These are phyloP conservation scores for Leptatherina wallacei DNA, from an alignment of 2,797 vertebrate species.

Conservation along the genomic window DNA sequence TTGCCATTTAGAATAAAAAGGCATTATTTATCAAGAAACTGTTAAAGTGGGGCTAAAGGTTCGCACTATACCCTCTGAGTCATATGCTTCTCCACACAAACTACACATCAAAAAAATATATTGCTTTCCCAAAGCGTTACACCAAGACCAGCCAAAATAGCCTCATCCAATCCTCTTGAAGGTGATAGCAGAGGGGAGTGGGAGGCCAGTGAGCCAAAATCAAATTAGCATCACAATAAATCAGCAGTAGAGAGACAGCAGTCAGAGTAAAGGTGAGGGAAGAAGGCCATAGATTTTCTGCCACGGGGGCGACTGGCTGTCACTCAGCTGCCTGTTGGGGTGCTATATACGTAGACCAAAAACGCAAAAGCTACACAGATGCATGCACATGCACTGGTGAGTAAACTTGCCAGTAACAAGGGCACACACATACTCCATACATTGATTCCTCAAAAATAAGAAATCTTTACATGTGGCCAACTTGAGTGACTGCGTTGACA, in stretches of 20 bases:
- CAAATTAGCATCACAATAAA: slow-evolving; percentile 81
- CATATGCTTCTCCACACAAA: background rate
- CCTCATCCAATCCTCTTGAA: slow-evolving; percentile 42
- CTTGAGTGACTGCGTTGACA: slow-evolving; percentile 54
- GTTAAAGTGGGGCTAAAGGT: background rate
- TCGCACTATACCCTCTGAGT: background rate
- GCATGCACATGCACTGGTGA: background rate
- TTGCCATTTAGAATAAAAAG: background rate
- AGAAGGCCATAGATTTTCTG: slow-evolving; percentile 79
- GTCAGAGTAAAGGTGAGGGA: slow-evolving; percentile 73
- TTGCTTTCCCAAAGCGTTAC: slow-evolving; percentile 6
- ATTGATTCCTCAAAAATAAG: slow-evolving; percentile 62
- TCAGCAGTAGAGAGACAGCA: slow-evolving; percentile 68
- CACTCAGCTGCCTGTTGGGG: slow-evolving; percentile 59
- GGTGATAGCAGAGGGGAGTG: slow-evolving; percentile 47
- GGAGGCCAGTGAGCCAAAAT: slow-evolving; percentile 65
- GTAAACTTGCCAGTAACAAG: slow-evolving; percentile 26
- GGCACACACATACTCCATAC: background rate
- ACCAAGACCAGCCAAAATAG: slow-evolving; percentile 8
- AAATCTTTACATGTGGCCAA: slow-evolving; percentile 68
- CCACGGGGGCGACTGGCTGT: slow-evolving; percentile 69
- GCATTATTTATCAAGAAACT: background rate
- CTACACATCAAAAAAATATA: background rate
- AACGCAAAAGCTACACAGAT: slow-evolving; percentile 35
- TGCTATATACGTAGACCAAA: slow-evolving; percentile 33